phyloP scores from a whole-genome alignment of 2,888 invertebrate genomes.

The Drosophila rubida region DNA sequence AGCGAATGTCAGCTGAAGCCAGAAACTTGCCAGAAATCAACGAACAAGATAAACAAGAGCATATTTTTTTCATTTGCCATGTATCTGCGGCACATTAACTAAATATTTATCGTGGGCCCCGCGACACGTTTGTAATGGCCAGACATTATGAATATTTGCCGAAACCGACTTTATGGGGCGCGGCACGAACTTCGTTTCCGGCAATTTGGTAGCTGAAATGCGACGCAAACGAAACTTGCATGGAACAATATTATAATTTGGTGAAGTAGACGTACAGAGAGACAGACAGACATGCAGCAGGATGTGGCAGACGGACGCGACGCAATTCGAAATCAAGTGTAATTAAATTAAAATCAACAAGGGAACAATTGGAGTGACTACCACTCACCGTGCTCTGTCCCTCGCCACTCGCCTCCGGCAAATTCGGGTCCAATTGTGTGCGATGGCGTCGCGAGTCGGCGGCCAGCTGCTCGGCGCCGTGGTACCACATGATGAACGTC shows the following conservation, averaged over 20 bases:
- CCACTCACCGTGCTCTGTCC: constrained; percentile 84
- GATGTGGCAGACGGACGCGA: constrained; percentile 17
- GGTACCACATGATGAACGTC: constrained; percentile 97
- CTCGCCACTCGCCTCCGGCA: constrained; percentile 82
- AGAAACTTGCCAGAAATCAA: not conserved
- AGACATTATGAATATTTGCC: constrained; percentile 27
- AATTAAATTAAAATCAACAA: constrained; percentile 78
- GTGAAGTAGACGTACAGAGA: constrained; percentile 15
- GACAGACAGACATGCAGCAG: too few relatives aligned
- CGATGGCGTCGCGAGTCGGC: constrained; percentile 84
- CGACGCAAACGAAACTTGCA: constrained; percentile 57
- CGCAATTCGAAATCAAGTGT: constrained; percentile 69
- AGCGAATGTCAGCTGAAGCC: not conserved
- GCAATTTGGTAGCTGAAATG: constrained; percentile 32
- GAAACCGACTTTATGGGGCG: constrained; percentile 6
- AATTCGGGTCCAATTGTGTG: constrained; percentile 84
- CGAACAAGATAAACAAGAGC: constrained; percentile 11
- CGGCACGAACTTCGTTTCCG: constrained; percentile 22
- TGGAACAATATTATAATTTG: constrained; percentile 66
- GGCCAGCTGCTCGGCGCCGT: constrained; percentile 85
- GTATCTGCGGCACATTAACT: constrained; percentile 29
- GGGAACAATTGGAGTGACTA: constrained; percentile 68
- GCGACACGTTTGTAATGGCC: constrained; percentile 39
- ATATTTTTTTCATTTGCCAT: constrained; percentile 19
- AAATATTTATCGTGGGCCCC: constrained; percentile 43